phyloP scores from a whole-genome alignment of 2,797 vertebrate species.

The Menidia menidia region DNA sequence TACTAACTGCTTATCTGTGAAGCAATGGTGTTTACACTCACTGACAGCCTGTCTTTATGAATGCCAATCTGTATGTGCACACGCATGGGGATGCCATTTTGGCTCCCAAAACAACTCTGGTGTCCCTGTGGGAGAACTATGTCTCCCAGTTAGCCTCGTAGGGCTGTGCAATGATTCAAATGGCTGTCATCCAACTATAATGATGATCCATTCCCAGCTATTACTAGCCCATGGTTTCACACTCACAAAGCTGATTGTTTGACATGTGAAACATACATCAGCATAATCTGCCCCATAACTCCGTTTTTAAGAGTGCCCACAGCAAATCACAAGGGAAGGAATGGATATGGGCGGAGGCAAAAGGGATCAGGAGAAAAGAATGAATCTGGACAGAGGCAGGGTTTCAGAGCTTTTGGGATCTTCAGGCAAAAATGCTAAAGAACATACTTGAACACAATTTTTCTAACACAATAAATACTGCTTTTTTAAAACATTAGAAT shows the following conservation, averaged over 20 bases:
- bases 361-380: background rate
- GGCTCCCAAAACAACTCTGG: conserved; percentile 44
- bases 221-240: conserved; percentile 67
- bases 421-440: background rate
- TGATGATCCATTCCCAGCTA: conserved; percentile 74
- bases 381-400: background rate
- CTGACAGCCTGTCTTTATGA: conserved; percentile 34
- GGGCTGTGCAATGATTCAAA: conserved; percentile 56
- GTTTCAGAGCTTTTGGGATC: background rate
- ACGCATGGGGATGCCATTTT: conserved; percentile 18
- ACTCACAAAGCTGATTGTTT: conserved; percentile 70
- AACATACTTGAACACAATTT: background rate
- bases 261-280: conserved; percentile 74
- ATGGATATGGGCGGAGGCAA: background rate
- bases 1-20: conserved; percentile 15
- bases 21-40: conserved; percentile 18
- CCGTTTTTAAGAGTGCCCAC: conserved; percentile 43
- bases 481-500: background rate
- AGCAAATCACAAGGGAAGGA: conserved; percentile 14
- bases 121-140: conserved; percentile 27
- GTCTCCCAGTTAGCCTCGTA: conserved; percentile 45
- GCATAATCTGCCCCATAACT: conserved; percentile 69
- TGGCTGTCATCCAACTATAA: conserved; percentile 67
- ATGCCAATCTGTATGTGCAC: conserved; percentile 27
- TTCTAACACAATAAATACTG: background rate